Conservation (phyloP, 2,888 invertebrate genomes). For the Tetanocera ferruginea region DNA sequence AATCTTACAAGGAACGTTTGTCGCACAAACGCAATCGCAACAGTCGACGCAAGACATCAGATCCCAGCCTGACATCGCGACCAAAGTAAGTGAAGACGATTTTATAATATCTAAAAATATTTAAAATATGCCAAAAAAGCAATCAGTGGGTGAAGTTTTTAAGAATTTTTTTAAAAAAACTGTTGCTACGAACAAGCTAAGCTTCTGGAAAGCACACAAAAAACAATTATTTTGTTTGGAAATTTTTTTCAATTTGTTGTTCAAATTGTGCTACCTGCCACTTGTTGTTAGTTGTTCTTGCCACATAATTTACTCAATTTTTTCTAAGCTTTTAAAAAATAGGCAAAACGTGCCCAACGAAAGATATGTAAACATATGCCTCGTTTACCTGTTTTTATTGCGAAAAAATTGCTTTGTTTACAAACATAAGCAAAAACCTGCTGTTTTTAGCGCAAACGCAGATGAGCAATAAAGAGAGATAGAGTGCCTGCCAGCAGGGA, state of each 20-base stretch:
- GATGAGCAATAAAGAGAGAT: no score
- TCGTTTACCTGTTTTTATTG: no score
- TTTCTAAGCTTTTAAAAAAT: not conserved
- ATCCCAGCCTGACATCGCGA: constrained; percentile 81
- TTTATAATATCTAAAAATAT: not conserved
- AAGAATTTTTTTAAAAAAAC: not conserved
- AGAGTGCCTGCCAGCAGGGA: no score
- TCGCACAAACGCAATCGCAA: constrained; percentile 76
- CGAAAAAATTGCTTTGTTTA: no score
- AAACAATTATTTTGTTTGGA: no score
- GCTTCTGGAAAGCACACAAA: no score
- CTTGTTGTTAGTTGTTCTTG: not conserved
- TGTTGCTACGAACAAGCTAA: no score
- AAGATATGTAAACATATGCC: no score
- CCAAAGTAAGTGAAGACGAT: constrained; percentile 72
- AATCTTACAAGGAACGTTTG: constrained; percentile 80
- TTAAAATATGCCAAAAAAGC: not conserved
- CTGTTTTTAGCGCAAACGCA: no score
- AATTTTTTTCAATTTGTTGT: no score
- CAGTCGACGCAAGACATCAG: constrained; percentile 83
- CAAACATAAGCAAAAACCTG: no score
- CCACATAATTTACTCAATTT: not conserved
- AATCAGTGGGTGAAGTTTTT: not conserved
- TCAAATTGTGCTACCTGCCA: not conserved
- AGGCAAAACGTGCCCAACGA: not conserved